Evolutionary conservation across 2,113 vertebrate genomes (phyloP).

Genomic region (Chionis minor): DNA sequence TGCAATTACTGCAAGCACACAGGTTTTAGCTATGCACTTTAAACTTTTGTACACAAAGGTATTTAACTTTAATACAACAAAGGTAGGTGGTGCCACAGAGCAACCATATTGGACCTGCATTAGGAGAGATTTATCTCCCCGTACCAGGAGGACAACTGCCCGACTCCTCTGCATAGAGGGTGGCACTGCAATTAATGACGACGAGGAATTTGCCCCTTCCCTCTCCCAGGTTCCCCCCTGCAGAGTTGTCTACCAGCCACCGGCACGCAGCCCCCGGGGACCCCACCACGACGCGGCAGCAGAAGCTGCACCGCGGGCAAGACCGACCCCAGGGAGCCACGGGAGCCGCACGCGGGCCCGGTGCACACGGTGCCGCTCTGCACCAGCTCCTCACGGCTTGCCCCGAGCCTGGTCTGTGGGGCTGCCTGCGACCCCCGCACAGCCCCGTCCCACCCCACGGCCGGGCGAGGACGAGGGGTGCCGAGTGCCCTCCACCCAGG

Average conservation of each 20-base stretch:
- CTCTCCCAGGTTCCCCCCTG: background rate
- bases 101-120: background rate
- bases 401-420: too few species aligned
- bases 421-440: background rate
- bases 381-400: rapidly evolving
- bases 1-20: constrained; percentile 62
- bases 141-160: background rate
- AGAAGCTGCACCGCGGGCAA: rapidly evolving
- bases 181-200: background rate
- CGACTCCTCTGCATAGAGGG: background rate
- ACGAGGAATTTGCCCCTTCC: background rate
- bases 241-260: background rate
- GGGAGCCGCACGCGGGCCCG: rapidly evolving
- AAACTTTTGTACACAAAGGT: constrained; percentile 63
- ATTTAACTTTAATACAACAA: constrained; percentile 63
- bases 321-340: background rate
- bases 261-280: background rate
- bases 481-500: rapidly evolving
- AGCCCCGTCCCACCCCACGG: rapidly evolving
- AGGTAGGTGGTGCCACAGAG: constrained; percentile 34
- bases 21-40: constrained; percentile 44
- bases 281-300: background rate
- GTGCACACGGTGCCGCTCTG: rapidly evolving
- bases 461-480: too few species aligned
- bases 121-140: background rate